These are phyloP conservation scores for Catocala fraxini DNA, from an alignment of 2,888 invertebrate genomes.

Conservation along the genomic window DNA sequence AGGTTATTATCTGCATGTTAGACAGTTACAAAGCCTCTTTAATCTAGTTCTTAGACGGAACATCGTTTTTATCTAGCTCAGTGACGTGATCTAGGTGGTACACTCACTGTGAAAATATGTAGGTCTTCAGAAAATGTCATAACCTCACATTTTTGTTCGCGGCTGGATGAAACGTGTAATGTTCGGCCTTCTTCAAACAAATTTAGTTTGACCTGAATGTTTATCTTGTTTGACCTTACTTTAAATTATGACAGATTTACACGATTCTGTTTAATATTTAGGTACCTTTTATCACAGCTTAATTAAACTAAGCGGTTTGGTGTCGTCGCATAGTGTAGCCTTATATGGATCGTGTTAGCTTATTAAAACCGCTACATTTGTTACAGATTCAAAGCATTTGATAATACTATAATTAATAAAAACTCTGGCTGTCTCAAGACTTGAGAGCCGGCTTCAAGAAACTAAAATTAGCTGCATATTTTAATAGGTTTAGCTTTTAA, in stretches of 20 bases:
- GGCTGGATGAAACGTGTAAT: neutral
- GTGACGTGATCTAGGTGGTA: slow-evolving; percentile 14
- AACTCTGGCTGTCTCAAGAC: too few relatives aligned
- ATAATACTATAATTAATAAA: too few relatives aligned
- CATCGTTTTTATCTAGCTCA: slow-evolving; percentile 18
- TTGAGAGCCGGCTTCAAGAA: too few relatives aligned
- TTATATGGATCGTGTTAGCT: too few relatives aligned
- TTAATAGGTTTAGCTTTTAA: too few relatives aligned
- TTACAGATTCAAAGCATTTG: too few relatives aligned
- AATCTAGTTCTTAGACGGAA: slow-evolving; percentile 6
- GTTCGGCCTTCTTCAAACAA: neutral
- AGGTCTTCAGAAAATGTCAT: slow-evolving; percentile 6
- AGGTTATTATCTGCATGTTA: slow-evolving; percentile 38
- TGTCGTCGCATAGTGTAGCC: too few relatives aligned
- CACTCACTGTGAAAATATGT: slow-evolving; percentile 18
- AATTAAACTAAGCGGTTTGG: too few relatives aligned
- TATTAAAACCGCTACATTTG: too few relatives aligned
- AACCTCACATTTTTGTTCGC: slow-evolving; percentile 7
- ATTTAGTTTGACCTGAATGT: slow-evolving; percentile 3
- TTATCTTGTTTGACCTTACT: neutral
- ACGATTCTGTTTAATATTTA: too few relatives aligned
- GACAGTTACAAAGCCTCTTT: slow-evolving; percentile 26
- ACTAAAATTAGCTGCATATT: too few relatives aligned
- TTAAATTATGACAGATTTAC: neutral
- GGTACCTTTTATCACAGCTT: too few relatives aligned